phyloP scores from a whole-genome alignment of 2,888 invertebrate genomes.

The Meta bourneti region DNA sequence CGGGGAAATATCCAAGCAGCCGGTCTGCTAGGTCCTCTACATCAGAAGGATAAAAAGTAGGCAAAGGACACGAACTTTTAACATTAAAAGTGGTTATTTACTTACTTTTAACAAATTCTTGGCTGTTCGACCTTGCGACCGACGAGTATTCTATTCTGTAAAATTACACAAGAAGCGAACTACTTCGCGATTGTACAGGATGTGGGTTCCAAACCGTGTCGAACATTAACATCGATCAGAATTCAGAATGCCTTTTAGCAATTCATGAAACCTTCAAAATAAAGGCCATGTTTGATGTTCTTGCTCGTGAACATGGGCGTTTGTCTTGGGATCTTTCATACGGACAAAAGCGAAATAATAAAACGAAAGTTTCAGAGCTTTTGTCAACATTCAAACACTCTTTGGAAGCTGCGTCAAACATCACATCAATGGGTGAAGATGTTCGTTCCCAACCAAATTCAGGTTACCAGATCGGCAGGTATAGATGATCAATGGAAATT shows the following conservation, averaged over 20 bases:
- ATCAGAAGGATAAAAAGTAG: too few relatives aligned
- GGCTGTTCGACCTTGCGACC: slow-evolving; percentile 5
- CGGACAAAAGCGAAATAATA: slow-evolving; percentile 3
- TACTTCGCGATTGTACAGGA: not conserved
- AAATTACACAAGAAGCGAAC: not conserved
- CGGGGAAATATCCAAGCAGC: too few relatives aligned
- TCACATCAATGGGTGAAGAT: not conserved
- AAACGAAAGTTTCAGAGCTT: not conserved
- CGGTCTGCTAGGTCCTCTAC: too few relatives aligned
- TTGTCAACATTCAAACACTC: not conserved
- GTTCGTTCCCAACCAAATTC: not conserved
- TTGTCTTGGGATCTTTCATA: slow-evolving; percentile 3
- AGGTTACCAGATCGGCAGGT: not conserved
- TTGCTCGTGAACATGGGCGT: not conserved
- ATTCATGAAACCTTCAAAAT: slow-evolving; percentile 12
- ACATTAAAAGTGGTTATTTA: too few relatives aligned
- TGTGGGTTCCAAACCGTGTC: slow-evolving; percentile 3
- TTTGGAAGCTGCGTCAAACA: not conserved
- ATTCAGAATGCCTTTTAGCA: not conserved
- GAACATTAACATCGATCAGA: slow-evolving; percentile 19
- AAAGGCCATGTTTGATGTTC: slow-evolving; percentile 4
- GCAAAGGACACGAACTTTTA: too few relatives aligned
- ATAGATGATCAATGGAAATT: not conserved
- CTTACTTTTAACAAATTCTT: too few relatives aligned
- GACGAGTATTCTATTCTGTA: slow-evolving; percentile 9